A percentile compares a stretch with the other conserved stretches of the same genome.
These are phyloP conservation scores for Druon quercuslanigerum DNA, from an alignment of 1,140 invertebrate species.

Conservation along the genomic window DNA sequence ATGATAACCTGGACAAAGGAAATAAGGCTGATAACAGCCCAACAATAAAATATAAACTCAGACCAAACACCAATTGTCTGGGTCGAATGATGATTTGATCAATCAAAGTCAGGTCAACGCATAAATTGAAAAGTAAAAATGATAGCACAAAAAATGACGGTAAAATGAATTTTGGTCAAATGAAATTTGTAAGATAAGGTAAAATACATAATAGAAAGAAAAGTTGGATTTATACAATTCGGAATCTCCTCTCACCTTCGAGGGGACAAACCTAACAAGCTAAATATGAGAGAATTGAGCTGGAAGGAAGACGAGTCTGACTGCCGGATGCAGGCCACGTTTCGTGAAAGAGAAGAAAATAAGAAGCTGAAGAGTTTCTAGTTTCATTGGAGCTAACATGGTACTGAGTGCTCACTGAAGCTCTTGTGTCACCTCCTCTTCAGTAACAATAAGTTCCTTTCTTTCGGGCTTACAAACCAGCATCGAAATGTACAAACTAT, in stretches of 20 bases:
- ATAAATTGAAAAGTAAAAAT: too few species aligned
- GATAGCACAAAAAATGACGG: too few species aligned
- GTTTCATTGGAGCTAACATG: constrained; percentile 18
- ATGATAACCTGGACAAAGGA: too few species aligned
- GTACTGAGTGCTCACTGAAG: constrained; percentile 25
- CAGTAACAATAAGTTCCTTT: background rate
- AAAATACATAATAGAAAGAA: background rate
- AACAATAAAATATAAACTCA: too few species aligned
- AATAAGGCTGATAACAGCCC: too few species aligned
- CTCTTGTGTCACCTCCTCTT: constrained; percentile 3
- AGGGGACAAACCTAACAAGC: constrained; percentile 15
- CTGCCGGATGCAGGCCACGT: constrained; percentile 25
- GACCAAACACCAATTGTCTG: too few species aligned
- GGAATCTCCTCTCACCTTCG: background rate
- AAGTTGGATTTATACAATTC: background rate
- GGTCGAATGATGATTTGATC: too few species aligned
- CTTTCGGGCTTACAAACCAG: background rate
- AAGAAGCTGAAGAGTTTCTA: constrained; percentile 23
- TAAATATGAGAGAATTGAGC: constrained; percentile 28
- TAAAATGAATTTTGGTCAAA: too few species aligned
- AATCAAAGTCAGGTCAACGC: too few species aligned
- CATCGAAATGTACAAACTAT: constrained; percentile 10
- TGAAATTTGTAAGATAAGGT: too few species aligned
- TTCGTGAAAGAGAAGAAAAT: constrained; percentile 22
- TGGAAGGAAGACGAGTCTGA: constrained; percentile 9